phyloP scores from a whole-genome alignment of 1,140 invertebrate genomes.

The Scaptomyza montana region DNA sequence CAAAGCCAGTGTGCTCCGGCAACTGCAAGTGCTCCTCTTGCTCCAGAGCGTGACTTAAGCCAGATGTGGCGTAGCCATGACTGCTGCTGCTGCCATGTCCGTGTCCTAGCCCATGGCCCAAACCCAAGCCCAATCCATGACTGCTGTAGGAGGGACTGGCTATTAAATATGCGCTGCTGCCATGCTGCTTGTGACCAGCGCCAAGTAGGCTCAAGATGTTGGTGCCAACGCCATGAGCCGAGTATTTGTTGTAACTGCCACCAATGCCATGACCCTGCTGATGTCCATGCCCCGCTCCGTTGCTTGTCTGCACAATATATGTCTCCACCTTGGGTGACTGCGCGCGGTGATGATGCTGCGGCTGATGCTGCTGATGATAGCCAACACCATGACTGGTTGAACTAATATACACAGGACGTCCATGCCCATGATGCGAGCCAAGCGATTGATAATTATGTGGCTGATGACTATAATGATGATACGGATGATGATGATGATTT shows the following conservation, averaged over 20 bases:
- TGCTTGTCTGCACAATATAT: slow-evolving; percentile 65
- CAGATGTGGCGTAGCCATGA: slow-evolving; percentile 20
- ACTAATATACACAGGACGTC: slow-evolving; percentile 35
- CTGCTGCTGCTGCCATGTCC: background rate
- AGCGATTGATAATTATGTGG: slow-evolving; percentile 20
- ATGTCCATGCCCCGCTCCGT: slow-evolving; percentile 16
- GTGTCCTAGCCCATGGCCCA: too few species aligned
- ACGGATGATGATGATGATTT: slow-evolving; percentile 18
- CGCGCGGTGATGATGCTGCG: slow-evolving; percentile 21
- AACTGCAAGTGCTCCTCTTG: background rate
- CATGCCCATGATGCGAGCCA: slow-evolving; percentile 19
- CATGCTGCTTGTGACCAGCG: slow-evolving; percentile 46
- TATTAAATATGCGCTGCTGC: slow-evolving; percentile 55
- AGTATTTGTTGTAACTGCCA: slow-evolving; percentile 41
- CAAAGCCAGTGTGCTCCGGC: slow-evolving; percentile 48
- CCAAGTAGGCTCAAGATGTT: slow-evolving; percentile 16
- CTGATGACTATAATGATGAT: slow-evolving; percentile 21
- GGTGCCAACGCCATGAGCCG: slow-evolving; percentile 13
- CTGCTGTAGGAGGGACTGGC: slow-evolving; percentile 39
- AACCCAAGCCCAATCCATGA: too few species aligned
- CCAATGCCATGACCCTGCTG: slow-evolving; percentile 2
- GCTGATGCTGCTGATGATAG: slow-evolving; percentile 8
- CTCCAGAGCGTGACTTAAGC: slow-evolving; percentile 35
- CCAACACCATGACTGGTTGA: background rate
- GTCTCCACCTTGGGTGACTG: slow-evolving; percentile 66